Evolutionary conservation across 2,888 invertebrate species (phyloP), one percentile per base, ranked within the genome.

Genomic region (Heteromyza rotundicornis): DNA sequence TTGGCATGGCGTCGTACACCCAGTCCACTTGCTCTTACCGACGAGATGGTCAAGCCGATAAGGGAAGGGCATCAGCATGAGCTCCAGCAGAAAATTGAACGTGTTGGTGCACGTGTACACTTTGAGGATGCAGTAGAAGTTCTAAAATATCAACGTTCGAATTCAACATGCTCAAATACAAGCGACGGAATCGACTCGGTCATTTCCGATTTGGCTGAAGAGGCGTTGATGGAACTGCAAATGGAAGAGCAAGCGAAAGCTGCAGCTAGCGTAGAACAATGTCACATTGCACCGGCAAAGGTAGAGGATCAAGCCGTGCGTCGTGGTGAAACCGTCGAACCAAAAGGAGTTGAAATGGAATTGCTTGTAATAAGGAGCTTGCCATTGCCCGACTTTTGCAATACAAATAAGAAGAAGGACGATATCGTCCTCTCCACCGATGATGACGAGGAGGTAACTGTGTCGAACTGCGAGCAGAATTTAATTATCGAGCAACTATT

Each of bases 161-260:
- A 62, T 2, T 80, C 82, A 1, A 71, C 60, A 8, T 78, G 76
- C 20, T 82, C 82, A 3, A 80, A 81, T 55, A 81, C 77, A 0
- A 81, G 80, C 59, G 76, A 80, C 65, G 80, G 75, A 32, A 75
- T 79, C 3, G 82, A 82, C 14, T 82, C 81, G 1, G 78, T 78
- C 2, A 78, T 79, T 55, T 81, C 82, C 0, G 80, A 81, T 61
- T 62, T 81, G 56, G 78, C 80, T 1, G 80, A 80, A 53, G 81
- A 81, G 53, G 79, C 78, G 0, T 59, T 82, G 1, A 69, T 72
- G 27, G 79, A 81, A 64, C 68, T 81, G 5, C 74, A 79, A 64
- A 57, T 75, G 60, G 82, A 81, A 58, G 73, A 76, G 27, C 63
- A 71, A 52, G 47, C 47, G 3, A 47, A 20, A n/a, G 14, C 17